These are phyloP conservation scores for Dicyrtoma fusca DNA, from an alignment of 2,888 invertebrate species.

Conservation along the genomic window DNA sequence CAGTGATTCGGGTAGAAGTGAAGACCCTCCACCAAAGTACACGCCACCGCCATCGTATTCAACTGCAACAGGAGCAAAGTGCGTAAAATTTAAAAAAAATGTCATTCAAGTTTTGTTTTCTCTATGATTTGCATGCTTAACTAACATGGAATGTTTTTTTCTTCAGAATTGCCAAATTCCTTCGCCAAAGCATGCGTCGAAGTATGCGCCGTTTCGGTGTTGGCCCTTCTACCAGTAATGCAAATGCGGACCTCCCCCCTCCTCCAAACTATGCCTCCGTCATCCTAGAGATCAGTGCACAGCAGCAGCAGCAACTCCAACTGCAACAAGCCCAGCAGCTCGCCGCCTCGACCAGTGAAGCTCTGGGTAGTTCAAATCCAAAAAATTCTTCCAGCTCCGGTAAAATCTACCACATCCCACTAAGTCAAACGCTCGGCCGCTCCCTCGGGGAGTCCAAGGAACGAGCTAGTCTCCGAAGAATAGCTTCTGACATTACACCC, in stretches of 20 bases:
- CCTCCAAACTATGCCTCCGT: constrained; percentile 70
- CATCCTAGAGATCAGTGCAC: constrained; percentile 64
- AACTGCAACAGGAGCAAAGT: constrained; percentile 81
- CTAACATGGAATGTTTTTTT: constrained; percentile 13
- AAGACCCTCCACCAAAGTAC: constrained; percentile 89
- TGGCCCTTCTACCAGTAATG: constrained; percentile 40
- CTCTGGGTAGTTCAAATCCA: no score
- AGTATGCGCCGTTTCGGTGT: constrained; percentile 71
- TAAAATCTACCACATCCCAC: constrained; percentile 37
- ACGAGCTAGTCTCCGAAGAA: constrained; percentile 48
- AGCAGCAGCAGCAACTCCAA: neutral
- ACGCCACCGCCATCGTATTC: constrained; percentile 92
- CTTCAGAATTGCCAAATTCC: constrained; percentile 70
- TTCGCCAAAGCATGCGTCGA: constrained; percentile 75
- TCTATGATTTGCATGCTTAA: constrained; percentile 3
- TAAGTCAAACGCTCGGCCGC: constrained; percentile 47
- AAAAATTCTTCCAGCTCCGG: neutral
- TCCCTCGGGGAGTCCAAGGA: constrained; percentile 44
- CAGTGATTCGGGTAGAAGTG: constrained; percentile 57
- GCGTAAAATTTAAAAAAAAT: constrained; percentile 36
- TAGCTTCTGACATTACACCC: constrained; percentile 53
- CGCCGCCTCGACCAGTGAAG: neutral
- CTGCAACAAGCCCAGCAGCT: neutral
- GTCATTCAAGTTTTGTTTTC: neutral
- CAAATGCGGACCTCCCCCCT: constrained; percentile 62